phyloP scores from a whole-genome alignment of 2,113 vertebrate species.

The Mormoops blainvillei region DNA sequence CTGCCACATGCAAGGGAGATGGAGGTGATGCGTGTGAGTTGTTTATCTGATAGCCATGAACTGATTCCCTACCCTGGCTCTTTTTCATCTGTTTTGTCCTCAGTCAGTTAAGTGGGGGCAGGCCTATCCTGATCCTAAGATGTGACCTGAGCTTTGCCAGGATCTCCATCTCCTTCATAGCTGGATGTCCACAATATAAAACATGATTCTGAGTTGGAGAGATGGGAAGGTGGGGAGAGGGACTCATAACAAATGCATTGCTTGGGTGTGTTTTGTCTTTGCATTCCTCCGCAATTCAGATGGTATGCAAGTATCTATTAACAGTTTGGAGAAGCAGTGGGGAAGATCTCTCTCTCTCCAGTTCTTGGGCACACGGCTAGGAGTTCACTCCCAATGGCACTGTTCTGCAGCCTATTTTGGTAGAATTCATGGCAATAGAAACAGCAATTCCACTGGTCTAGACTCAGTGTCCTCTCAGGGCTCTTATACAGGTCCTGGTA shows the following conservation, averaged over 20 bases:
- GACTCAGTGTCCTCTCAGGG: not conserved
- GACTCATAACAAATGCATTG: not conserved
- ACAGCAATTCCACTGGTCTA: not conserved
- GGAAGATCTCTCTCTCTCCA: not conserved
- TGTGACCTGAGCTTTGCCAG: not conserved
- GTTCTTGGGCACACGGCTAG: not conserved
- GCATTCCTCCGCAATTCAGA: not conserved
- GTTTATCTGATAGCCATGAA: not conserved
- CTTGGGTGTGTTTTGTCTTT: not conserved
- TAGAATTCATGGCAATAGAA: not conserved
- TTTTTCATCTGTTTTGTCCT: not conserved
- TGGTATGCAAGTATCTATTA: not conserved
- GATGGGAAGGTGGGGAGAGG: not conserved
- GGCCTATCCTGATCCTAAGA: not conserved
- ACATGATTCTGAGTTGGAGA: not conserved
- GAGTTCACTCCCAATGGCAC: not conserved
- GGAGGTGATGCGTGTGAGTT: not conserved
- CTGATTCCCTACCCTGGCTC: not conserved
- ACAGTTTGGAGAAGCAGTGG: not conserved
- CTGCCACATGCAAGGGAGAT: not conserved
- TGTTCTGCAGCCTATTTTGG: not conserved
- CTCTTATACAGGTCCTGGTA: not conserved
- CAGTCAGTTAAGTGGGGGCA: not conserved
- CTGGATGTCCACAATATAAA: not conserved
- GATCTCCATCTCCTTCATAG: not conserved